These are phyloP conservation scores for Urocolius indicus DNA, from an alignment of 2,113 vertebrate genomes.

Conservation along the genomic window DNA sequence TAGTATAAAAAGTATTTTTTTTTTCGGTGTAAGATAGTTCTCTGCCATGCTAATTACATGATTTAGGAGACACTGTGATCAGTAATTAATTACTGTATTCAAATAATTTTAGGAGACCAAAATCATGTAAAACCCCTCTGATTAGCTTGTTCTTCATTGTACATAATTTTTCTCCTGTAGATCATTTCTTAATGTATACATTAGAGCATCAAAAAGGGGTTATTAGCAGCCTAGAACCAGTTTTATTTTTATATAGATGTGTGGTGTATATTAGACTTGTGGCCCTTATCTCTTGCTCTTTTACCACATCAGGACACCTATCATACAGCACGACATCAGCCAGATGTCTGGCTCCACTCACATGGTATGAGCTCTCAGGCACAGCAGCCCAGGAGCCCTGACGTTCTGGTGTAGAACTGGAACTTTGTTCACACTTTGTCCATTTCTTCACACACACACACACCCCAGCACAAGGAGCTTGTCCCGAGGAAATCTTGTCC, in stretches of 20 bases:
- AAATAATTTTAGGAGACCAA: background rate
- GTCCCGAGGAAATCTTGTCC: too few species aligned
- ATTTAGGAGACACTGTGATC: background rate
- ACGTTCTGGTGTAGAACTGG: background rate
- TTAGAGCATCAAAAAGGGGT: background rate
- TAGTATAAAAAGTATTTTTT: background rate
- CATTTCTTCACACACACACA: background rate
- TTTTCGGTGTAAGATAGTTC: background rate
- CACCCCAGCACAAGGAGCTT: too few species aligned
- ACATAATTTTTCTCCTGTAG: background rate
- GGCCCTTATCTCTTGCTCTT: background rate
- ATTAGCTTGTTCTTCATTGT: background rate
- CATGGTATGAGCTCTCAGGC: fast-evolving
- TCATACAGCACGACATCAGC: background rate
- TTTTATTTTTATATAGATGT: background rate
- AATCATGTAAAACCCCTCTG: background rate
- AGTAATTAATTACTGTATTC: background rate
- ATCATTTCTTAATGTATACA: background rate
- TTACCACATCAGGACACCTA: background rate
- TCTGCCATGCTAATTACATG: background rate
- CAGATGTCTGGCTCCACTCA: background rate
- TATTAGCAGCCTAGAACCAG: background rate
- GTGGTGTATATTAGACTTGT: background rate
- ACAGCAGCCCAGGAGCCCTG: background rate
- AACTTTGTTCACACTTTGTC: background rate